phyloP scores from a whole-genome alignment of 2,888 invertebrate species.

The Sylvicola fuscatus region DNA sequence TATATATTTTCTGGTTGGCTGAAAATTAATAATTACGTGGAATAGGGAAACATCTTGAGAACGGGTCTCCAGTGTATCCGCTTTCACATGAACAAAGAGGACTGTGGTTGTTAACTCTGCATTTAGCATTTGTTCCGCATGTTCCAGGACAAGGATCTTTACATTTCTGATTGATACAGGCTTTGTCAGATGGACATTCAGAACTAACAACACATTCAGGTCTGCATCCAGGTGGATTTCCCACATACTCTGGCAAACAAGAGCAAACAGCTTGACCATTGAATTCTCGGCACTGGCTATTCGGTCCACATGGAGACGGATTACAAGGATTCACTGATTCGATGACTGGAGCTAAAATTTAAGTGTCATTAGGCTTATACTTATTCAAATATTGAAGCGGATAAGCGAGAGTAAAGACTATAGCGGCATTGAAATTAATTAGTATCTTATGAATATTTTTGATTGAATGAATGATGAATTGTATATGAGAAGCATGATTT shows the following conservation, averaged over 20 bases:
- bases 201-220: constrained; percentile 69
- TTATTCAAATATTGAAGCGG: constrained; percentile 6
- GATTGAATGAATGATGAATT: constrained; percentile 14
- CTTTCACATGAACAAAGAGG: constrained; percentile 58
- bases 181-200: constrained; percentile 58
- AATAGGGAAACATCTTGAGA: constrained; percentile 30
- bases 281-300: constrained; percentile 51
- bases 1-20: constrained; percentile 19
- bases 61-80: constrained; percentile 52
- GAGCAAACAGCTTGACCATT: constrained; percentile 59
- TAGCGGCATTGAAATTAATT: too few species aligned
- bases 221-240: constrained; percentile 61
- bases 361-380: too few species aligned
- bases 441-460: constrained; percentile 11
- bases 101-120: constrained; percentile 62
- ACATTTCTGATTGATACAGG: constrained; percentile 66
- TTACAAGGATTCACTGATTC: constrained; percentile 33
- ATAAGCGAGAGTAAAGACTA: background rate
- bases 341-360: too few species aligned
- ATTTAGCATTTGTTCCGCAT: constrained; percentile 54
- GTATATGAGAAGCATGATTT: too few species aligned
- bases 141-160: constrained; percentile 64
- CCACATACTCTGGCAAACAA: constrained; percentile 48
- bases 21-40: constrained; percentile 24
- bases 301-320: constrained; percentile 63